Evolutionary conservation across 1,140 invertebrate species (phyloP).

Genomic region (Drosophila subobscura): DNA sequence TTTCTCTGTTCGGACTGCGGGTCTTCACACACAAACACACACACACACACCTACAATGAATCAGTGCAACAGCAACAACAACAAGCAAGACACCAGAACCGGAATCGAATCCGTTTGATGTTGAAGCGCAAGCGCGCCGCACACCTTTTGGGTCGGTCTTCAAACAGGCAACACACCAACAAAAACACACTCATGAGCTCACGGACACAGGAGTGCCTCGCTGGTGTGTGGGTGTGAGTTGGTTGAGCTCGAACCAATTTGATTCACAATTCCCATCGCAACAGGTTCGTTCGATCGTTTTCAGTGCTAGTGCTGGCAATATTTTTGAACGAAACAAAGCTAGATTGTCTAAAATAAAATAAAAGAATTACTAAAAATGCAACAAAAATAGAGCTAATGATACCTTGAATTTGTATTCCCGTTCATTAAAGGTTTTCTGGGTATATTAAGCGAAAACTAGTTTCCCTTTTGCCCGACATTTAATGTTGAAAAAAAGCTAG

Average conservation of each 20-base stretch:
- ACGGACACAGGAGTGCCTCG: neutral
- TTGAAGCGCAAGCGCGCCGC: constrained; percentile 53
- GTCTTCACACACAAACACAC: constrained; percentile 18
- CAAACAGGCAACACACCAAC: constrained; percentile 8
- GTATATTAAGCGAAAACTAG: no score
- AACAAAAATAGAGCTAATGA: no score
- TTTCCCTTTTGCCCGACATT: no score
- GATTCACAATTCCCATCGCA: constrained; percentile 2
- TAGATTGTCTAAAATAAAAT: no score
- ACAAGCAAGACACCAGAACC: constrained; percentile 46
- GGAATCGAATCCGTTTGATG: constrained; percentile 78
- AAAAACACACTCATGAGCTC: neutral
- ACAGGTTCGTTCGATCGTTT: no score
- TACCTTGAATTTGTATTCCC: no score
- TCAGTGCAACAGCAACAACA: constrained; percentile 54
- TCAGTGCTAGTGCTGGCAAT: no score
- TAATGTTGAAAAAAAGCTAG: no score
- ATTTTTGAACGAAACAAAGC: no score
- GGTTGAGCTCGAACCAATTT: constrained; percentile 15
- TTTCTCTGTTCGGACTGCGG: constrained; percentile 63
- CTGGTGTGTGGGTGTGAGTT: constrained; percentile 35
- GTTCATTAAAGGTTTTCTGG: no score
- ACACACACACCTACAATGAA: constrained; percentile 33
- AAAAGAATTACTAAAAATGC: no score
- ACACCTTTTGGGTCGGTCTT: constrained; percentile 40